Conservation (phyloP, 2,113 vertebrate species). For the Apteryx mantelli region DNA sequence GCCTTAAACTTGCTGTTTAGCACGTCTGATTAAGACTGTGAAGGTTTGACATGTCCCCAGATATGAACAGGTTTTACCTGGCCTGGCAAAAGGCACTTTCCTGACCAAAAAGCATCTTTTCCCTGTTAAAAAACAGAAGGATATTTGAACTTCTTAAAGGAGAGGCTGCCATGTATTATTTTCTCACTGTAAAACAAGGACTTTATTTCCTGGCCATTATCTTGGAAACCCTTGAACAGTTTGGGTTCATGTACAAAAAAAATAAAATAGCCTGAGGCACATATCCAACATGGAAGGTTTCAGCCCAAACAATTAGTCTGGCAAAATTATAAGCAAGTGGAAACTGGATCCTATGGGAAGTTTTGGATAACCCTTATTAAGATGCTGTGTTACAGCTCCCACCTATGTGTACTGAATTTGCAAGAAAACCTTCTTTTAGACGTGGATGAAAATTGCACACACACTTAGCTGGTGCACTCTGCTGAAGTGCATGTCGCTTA, state of each 20-base stretch:
- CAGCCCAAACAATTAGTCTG: background rate
- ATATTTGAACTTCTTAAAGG: background rate
- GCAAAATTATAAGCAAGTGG: background rate
- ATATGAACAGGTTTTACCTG: background rate
- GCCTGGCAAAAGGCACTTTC: background rate
- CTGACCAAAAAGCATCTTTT: background rate
- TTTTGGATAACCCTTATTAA: background rate
- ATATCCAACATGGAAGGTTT: background rate
- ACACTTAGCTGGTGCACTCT: background rate
- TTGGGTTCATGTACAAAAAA: background rate
- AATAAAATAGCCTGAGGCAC: background rate
- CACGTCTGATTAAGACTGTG: background rate
- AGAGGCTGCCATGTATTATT: background rate
- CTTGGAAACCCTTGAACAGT: background rate
- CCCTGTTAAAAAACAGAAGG: background rate
- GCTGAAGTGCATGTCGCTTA: background rate
- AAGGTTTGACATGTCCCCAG: background rate
- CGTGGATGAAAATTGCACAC: background rate
- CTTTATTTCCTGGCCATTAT: background rate
- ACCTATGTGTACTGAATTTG: background rate
- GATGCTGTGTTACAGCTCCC: background rate
- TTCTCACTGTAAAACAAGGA: background rate
- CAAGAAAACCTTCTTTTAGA: background rate
- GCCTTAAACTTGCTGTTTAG: background rate
- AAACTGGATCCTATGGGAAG: background rate